These are phyloP conservation scores for Dendrophyllia cribrosa DNA, from an alignment of 64 coral and sea anemone species.

Conservation along the genomic window DNA sequence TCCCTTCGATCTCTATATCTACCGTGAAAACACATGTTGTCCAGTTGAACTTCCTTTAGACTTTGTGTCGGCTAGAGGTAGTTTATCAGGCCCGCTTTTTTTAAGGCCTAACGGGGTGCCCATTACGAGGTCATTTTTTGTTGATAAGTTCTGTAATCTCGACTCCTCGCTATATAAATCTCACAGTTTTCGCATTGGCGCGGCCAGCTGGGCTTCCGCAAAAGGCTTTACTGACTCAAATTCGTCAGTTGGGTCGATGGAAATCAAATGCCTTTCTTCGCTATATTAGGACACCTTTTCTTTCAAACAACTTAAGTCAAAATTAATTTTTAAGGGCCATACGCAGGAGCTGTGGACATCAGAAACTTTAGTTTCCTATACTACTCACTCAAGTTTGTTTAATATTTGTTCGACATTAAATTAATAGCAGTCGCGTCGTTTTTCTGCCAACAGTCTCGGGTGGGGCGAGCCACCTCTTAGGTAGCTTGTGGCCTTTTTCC, in stretches of 20 bases:
- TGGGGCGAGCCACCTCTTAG: background rate
- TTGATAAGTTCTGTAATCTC: background rate
- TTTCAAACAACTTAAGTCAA: background rate
- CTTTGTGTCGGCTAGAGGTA: background rate
- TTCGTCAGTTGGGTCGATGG: background rate
- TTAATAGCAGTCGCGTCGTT: no score
- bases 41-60: background rate
- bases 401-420: no score
- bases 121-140: background rate
- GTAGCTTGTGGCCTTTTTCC: background rate
- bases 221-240: background rate
- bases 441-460: background rate
- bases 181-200: background rate
- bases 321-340: background rate
- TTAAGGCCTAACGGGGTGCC: background rate
- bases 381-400: no score
- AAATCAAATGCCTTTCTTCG: slow-evolving; percentile 1
- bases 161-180: background rate
- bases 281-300: background rate
- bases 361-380: background rate
- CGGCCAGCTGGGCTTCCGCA: background rate
- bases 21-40: background rate
- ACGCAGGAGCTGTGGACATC: background rate
- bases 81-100: background rate
- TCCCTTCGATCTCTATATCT: background rate